Evolutionary conservation across 2,113 vertebrate genomes (phyloP).

Genomic region (Mormyrus lacerda): DNA sequence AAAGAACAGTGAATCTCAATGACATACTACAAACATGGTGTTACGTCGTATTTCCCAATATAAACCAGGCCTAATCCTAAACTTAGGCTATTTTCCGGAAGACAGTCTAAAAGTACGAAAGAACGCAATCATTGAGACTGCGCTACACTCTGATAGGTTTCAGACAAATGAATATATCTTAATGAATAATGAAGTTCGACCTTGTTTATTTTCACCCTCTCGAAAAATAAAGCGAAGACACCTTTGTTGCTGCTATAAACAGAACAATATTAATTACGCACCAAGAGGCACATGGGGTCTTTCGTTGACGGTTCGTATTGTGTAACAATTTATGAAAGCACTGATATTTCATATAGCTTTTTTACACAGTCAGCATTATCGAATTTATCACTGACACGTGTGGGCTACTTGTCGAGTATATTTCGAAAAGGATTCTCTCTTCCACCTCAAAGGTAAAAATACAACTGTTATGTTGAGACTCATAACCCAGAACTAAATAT

Average conservation of each 20-base stretch:
- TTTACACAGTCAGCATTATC: neutral
- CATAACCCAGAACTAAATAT: neutral
- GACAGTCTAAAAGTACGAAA: neutral
- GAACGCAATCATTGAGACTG: neutral
- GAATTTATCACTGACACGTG: conserved; percentile 1
- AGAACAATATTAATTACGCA: neutral
- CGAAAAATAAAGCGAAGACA: neutral
- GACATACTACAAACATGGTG: neutral
- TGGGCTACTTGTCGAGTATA: neutral
- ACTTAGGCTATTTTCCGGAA: neutral
- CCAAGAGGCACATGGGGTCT: neutral
- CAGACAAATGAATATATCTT: neutral
- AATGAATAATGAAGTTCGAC: neutral
- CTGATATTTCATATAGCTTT: neutral
- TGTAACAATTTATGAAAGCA: neutral
- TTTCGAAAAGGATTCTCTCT: neutral
- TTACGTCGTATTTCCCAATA: neutral
- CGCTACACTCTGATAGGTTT: neutral
- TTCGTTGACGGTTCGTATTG: neutral
- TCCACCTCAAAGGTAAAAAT: neutral
- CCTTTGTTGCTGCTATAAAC: conserved; percentile 1
- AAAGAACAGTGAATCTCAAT: neutral
- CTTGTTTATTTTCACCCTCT: neutral
- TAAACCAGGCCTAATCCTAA: neutral
- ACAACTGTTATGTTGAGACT: neutral